Evolutionary conservation across 92 coral and sea anemone genomes (phyloP), one percentile per base, ranked within the genome.

Genomic region (Blastomussa wellsi): DNA sequence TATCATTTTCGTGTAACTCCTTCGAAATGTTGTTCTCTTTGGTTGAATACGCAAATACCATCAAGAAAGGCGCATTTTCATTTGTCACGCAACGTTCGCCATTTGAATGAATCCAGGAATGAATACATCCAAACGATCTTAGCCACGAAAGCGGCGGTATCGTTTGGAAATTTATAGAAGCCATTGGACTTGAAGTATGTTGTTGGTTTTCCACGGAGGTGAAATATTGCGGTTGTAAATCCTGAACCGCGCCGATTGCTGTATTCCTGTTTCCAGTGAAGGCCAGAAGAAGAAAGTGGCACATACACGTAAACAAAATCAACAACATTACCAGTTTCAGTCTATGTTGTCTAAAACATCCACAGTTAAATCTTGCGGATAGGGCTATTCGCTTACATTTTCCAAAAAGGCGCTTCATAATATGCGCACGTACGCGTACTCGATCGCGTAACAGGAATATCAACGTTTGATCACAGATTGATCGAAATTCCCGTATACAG

Each of bases 81-180:
- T 75, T 13, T 14, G 37, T 15, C 38, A 31, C 59, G 62, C 64
- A 10, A 1, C 62, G 49, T 16, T 29, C 38, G 13, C 64, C 36
- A 53, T 75, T 17, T n/a, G 55, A 75, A 51, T 75, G n/a, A 51
- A 74, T n/a, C 29, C 48, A 75, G 24, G 55, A 75, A 51, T 75
- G n/a, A 51, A 74, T n/a, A 49, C 48, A 75, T 16, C 22, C 24
- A 28, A 48, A 75, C 4, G 15, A 42, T 48, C 48, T 26, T 29
- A 47, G 24, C 67, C 66, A 35, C 44, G 36, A n/a, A 19, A 24
- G 39, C 36, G 14, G 22, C 42, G 20, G 74, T 36, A 17, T 69
- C 13, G 22, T 8, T 33, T 20, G 3, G 6, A 11, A 15, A 19
- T 36, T 29, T 67, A 32, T 31, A 32, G 41, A 33, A 76, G 22